A percentile compares a stretch with the other conserved stretches of the same genome.
These are phyloP conservation scores for Euspilapteryx auroguttella DNA, from an alignment of 2,888 invertebrate species.

Conservation along the genomic window DNA sequence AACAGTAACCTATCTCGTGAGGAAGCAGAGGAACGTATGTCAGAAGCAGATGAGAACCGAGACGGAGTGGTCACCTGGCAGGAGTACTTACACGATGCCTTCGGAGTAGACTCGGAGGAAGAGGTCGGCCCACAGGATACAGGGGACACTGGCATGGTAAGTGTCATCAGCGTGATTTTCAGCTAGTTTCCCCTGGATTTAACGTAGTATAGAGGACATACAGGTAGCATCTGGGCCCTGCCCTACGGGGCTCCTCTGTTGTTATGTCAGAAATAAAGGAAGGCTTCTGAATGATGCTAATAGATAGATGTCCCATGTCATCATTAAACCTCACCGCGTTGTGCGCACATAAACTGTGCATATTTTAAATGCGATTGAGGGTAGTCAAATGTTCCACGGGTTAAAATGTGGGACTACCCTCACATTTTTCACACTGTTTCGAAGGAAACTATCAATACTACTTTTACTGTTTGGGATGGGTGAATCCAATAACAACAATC, in stretches of 20 bases:
- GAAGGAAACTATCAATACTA: too few species aligned
- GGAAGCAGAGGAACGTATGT: slow-evolving; percentile 82
- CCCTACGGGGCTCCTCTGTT: neutral
- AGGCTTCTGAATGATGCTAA: too few species aligned
- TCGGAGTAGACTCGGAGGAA: slow-evolving; percentile 71
- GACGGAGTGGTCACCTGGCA: slow-evolving; percentile 85
- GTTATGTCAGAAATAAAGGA: slow-evolving; percentile 1
- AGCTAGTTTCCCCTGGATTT: neutral
- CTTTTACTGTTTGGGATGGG: too few species aligned
- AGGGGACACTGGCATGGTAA: slow-evolving; percentile 43
- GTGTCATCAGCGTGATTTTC: slow-evolving; percentile 4
- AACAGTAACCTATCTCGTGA: slow-evolving; percentile 83
- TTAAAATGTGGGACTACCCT: too few species aligned
- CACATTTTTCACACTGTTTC: too few species aligned
- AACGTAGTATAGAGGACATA: neutral
- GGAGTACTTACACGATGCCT: slow-evolving; percentile 88
- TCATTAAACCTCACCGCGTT: too few species aligned
- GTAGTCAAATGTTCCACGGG: too few species aligned
- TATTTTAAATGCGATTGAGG: too few species aligned
- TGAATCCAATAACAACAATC: too few species aligned
- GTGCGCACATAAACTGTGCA: slow-evolving; percentile 2
- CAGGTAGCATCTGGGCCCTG: too few species aligned
- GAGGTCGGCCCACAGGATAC: slow-evolving; percentile 54
- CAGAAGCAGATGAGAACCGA: slow-evolving; percentile 81
- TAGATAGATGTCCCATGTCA: too few species aligned